A percentile compares a stretch with the other conserved stretches of the same genome.
Conservation (phyloP, 1,140 invertebrate genomes). For the Gonatopus flavifemur region DNA sequence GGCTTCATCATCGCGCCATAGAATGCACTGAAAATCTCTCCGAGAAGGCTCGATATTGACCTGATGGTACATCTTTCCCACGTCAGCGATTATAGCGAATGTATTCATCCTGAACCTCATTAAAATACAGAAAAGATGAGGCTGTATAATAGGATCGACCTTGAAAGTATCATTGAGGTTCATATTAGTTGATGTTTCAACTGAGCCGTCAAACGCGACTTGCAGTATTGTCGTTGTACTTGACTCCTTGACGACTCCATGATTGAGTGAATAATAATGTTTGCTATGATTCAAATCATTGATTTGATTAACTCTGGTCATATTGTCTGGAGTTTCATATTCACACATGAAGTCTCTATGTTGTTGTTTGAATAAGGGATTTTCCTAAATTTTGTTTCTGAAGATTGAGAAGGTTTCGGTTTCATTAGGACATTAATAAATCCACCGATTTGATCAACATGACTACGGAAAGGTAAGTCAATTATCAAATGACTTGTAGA, state of each 20-base stretch:
- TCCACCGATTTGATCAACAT: conserved; percentile 12
- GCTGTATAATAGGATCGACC: conserved; percentile 1
- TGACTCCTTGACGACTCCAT: background rate
- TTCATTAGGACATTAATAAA: conserved; percentile 12
- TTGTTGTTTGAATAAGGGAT: conserved; percentile 22
- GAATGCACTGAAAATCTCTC: background rate
- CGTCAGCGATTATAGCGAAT: background rate
- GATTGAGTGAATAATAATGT: background rate
- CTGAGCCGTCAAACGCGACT: conserved; percentile 7
- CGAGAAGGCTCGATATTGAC: background rate
- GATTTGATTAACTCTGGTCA: conserved; percentile 25
- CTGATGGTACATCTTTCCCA: background rate
- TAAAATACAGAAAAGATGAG: background rate
- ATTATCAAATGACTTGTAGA: background rate
- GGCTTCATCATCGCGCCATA: background rate
- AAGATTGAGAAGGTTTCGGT: conserved; percentile 12
- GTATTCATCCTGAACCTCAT: background rate
- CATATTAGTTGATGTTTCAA: background rate
- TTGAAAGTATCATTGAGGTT: conserved; percentile 2
- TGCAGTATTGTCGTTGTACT: background rate
- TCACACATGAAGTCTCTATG: conserved; percentile 43
- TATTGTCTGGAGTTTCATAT: conserved; percentile 42
- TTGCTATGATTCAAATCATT: background rate
- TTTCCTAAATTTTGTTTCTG: conserved; percentile 18
- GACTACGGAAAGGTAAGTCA: conserved; percentile 1